Evolutionary conservation across 2,113 vertebrate genomes (phyloP).

Genomic region (Poeciliopsis retropinna): DNA sequence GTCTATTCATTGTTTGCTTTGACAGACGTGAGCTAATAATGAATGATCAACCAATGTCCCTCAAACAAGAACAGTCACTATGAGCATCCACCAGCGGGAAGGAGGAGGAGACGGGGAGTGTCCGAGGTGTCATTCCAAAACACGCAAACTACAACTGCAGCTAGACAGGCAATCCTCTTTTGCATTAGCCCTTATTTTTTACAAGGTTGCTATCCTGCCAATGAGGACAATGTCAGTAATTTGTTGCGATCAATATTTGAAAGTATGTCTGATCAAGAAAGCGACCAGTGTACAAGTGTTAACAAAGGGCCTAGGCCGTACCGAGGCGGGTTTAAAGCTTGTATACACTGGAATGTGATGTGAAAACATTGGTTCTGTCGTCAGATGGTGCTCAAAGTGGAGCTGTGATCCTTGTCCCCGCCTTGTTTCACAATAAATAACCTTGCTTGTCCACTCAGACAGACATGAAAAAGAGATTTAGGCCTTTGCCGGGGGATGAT

Average conservation of each 20-base stretch:
- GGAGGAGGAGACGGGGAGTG: not conserved
- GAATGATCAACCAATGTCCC: conserved; percentile 84
- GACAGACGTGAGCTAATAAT: conserved; percentile 87
- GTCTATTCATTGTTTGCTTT: conserved; percentile 87
- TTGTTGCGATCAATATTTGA: conserved; percentile 75
- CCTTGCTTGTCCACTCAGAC: conserved; percentile 76
- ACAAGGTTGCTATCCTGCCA: conserved; percentile 64
- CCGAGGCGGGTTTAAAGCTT: conserved; percentile 70
- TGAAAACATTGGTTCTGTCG: conserved; percentile 73
- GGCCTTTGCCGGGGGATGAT: conserved; percentile 59
- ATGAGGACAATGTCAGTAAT: conserved; percentile 65
- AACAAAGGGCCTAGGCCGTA: conserved; percentile 67
- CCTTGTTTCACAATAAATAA: conserved; percentile 79
- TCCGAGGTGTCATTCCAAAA: conserved; percentile 42
- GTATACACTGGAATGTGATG: conserved; percentile 73
- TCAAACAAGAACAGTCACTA: conserved; percentile 64
- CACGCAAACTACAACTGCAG: conserved; percentile 24
- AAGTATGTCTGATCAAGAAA: conserved; percentile 64
- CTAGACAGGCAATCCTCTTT: conserved; percentile 42
- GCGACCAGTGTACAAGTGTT: conserved; percentile 74
- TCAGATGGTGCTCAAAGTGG: conserved; percentile 61
- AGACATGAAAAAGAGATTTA: conserved; percentile 80
- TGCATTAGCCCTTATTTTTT: conserved; percentile 52
- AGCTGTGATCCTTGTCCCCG: conserved; percentile 75
- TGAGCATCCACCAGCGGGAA: conserved; percentile 40